Percentiles rank a stretch among this genome's conserved stretches.
Evolutionary conservation across 2,888 invertebrate species (phyloP).

Genomic region (Melinopterus prodromus): DNA sequence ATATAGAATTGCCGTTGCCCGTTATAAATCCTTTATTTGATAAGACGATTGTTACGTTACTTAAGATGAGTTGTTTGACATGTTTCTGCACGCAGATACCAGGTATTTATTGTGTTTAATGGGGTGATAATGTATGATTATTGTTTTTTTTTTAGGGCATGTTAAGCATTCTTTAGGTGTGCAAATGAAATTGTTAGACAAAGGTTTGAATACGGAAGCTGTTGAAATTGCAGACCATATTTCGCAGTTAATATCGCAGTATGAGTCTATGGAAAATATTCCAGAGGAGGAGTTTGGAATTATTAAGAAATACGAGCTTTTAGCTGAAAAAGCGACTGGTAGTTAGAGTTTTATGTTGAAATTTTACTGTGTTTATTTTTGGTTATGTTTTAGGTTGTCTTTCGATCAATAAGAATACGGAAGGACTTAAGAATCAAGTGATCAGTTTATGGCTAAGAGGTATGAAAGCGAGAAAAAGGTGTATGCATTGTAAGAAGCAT

Average conservation of each 20-base stretch:
- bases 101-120: slow-evolving; percentile 54
- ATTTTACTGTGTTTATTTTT: slow-evolving; percentile 22
- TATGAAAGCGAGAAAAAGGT: slow-evolving; percentile 61
- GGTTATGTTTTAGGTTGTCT: slow-evolving; percentile 47
- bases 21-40: slow-evolving; percentile 92
- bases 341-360: neutral
- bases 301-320: slow-evolving; percentile 52
- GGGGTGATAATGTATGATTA: slow-evolving; percentile 8
- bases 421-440: slow-evolving; percentile 51
- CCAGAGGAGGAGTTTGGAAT: slow-evolving; percentile 44
- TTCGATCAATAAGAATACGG: slow-evolving; percentile 51
- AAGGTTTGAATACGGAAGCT: slow-evolving; percentile 77
- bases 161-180: slow-evolving; percentile 62
- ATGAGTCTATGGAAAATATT: slow-evolving; percentile 49
- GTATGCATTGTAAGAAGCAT: slow-evolving; percentile 64
- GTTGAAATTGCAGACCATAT: slow-evolving; percentile 64
- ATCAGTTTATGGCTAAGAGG: slow-evolving; percentile 47
- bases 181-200: slow-evolving; percentile 76
- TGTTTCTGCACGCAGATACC: slow-evolving; percentile 76
- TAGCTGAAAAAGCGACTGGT: slow-evolving; percentile 43
- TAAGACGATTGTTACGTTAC: slow-evolving; percentile 72
- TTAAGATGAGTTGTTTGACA: slow-evolving; percentile 74
- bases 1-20: slow-evolving; percentile 88
- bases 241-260: slow-evolving; percentile 44
- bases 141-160: slow-evolving; percentile 52